Conservation (phyloP, 2,113 vertebrate genomes). For the Daubentonia madagascariensis region DNA sequence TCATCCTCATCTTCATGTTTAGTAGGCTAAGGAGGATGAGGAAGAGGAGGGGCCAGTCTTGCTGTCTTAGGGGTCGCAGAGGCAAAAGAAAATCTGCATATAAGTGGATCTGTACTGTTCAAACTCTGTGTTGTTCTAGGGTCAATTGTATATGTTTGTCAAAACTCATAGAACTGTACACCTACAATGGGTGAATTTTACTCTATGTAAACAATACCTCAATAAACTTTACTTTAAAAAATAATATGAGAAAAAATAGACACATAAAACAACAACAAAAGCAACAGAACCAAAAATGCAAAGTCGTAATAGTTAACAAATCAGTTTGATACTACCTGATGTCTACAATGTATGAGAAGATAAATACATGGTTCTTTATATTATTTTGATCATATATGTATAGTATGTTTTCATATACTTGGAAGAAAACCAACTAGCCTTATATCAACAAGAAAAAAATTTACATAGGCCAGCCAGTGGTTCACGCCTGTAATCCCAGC, state of each 20-base stretch:
- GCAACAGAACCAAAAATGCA: background rate
- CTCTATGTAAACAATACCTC: background rate
- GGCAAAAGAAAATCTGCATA: too few species aligned
- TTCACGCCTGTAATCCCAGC: too few species aligned
- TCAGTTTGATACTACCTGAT: background rate
- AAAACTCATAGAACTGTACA: background rate
- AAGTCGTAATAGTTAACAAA: background rate
- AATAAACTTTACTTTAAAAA: background rate
- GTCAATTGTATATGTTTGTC: background rate
- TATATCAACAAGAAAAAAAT: background rate
- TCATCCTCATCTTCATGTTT: too few species aligned
- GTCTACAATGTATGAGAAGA: background rate
- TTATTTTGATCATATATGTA: background rate
- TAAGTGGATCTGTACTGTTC: too few species aligned
- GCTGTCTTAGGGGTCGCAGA: too few species aligned
- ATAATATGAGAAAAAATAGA: background rate
- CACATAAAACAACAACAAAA: background rate
- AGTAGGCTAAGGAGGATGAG: too few species aligned
- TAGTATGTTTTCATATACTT: background rate
- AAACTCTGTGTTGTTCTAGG: too few species aligned
- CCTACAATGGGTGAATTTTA: background rate
- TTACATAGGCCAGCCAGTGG: too few species aligned
- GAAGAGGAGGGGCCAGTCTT: too few species aligned
- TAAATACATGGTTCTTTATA: background rate
- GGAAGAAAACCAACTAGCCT: background rate